phyloP scores from a whole-genome alignment of 2,797 vertebrate genomes.

The Argentina silus region DNA sequence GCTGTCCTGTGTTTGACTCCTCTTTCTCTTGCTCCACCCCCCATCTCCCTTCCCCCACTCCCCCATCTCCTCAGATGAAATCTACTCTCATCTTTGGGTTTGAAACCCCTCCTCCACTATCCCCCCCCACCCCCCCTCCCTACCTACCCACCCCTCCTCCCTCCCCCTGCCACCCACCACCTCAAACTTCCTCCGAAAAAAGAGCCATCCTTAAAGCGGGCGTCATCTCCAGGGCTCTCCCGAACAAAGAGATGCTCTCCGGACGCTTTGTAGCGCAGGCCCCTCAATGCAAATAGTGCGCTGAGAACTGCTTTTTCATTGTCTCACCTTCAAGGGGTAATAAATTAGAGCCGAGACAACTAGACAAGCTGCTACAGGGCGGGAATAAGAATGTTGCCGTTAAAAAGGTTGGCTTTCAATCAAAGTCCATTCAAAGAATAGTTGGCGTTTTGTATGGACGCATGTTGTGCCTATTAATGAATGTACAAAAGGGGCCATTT shows the following conservation, averaged over 20 bases:
- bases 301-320: constrained; percentile 86
- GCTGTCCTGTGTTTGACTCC: constrained; percentile 49
- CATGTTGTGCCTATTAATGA: constrained; percentile 97
- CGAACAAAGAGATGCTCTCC: constrained; percentile 65
- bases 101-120: constrained; percentile 75
- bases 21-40: not conserved
- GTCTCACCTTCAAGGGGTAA: constrained; percentile 89
- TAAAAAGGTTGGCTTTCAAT: constrained; percentile 92
- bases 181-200: constrained; percentile 16
- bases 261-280: constrained; percentile 68
- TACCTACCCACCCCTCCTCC: constrained; percentile 45
- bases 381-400: constrained; percentile 88
- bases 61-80: constrained; percentile 44
- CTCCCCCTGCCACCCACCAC: constrained; percentile 52
- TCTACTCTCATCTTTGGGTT: constrained; percentile 47
- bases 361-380: constrained; percentile 93
- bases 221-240: constrained; percentile 41
- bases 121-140: constrained; percentile 48
- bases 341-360: constrained; percentile 89
- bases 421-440: constrained; percentile 94
- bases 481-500: constrained; percentile 92
- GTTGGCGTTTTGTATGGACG: constrained; percentile 90
- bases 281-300: constrained; percentile 89
- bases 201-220: constrained; percentile 50
- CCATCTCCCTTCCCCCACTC: not conserved